phyloP scores from a whole-genome alignment of 1,140 invertebrate species.

The Notospermus geniculatus region DNA sequence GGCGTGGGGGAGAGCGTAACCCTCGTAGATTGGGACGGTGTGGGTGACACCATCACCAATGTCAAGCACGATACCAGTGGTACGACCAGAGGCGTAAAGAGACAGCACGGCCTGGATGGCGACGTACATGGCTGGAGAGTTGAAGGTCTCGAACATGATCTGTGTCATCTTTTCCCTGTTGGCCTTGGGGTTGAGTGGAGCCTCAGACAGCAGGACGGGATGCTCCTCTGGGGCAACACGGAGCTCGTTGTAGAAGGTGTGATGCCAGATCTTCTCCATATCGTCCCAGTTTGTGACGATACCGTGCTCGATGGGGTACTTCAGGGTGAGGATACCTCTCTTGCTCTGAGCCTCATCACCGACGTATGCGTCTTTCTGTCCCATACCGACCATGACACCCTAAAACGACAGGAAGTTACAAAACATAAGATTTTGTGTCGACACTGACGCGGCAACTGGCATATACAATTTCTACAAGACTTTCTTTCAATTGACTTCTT shows the following conservation, averaged over 20 bases:
- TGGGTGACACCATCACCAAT: conserved; percentile 93
- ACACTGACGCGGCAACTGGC: too few relatives aligned
- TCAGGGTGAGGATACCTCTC: conserved; percentile 61
- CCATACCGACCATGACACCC: conserved; percentile 64
- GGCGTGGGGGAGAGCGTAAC: conserved; percentile 82
- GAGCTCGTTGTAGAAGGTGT: conserved; percentile 76
- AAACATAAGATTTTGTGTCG: background rate
- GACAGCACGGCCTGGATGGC: conserved; percentile 90
- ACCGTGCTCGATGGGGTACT: conserved; percentile 61
- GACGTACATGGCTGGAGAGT: conserved; percentile 90
- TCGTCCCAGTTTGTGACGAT: conserved; percentile 64
- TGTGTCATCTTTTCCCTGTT: conserved; percentile 59
- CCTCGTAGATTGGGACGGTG: conserved; percentile 88
- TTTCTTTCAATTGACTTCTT: too few relatives aligned
- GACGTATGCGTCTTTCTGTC: conserved; percentile 59
- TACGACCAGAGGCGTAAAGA: conserved; percentile 89
- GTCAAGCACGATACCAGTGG: conserved; percentile 90
- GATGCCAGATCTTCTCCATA: conserved; percentile 94
- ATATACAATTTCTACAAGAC: too few relatives aligned
- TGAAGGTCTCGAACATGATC: conserved; percentile 65
- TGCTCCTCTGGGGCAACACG: conserved; percentile 92
- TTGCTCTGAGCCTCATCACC: conserved; percentile 69
- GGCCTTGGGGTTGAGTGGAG: conserved; percentile 74
- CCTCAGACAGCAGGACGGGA: conserved; percentile 87
- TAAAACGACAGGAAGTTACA: conserved; percentile 29